phyloP scores from a whole-genome alignment of 2,113 vertebrate genomes.

The Lonchura striata region DNA sequence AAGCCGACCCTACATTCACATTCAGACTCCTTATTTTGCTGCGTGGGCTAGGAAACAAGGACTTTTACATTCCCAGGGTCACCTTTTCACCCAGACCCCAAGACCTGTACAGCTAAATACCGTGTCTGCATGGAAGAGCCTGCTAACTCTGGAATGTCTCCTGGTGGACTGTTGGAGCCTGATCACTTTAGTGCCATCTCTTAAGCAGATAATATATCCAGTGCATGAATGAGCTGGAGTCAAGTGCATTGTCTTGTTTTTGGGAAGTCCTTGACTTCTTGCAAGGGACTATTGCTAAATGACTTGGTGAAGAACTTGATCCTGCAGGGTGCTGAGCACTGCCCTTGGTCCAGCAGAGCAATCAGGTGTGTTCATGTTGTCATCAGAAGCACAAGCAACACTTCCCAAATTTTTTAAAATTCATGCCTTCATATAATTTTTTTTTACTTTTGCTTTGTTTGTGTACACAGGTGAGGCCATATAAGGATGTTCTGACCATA shows the following conservation, averaged over 20 bases:
- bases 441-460: background rate
- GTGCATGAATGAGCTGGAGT: background rate
- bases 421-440: background rate
- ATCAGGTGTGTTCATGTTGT: background rate
- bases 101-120: background rate
- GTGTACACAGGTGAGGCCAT: background rate
- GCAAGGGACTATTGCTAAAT: background rate
- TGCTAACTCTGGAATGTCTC: background rate
- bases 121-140: background rate
- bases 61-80: too few relatives aligned
- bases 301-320: background rate
- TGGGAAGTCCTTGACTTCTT: background rate
- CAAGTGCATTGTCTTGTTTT: background rate
- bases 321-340: background rate
- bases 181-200: background rate
- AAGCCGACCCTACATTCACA: too few relatives aligned
- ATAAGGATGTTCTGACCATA: background rate
- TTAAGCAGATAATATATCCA: background rate
- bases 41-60: too few relatives aligned
- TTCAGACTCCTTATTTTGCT: too few relatives aligned
- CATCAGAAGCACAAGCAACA: background rate
- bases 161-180: background rate
- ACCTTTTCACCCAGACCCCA: too few relatives aligned
- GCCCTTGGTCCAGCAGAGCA: background rate
- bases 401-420: background rate